Conservation (phyloP, 2,797 vertebrate genomes). For the Bovichtus diacanthus region DNA sequence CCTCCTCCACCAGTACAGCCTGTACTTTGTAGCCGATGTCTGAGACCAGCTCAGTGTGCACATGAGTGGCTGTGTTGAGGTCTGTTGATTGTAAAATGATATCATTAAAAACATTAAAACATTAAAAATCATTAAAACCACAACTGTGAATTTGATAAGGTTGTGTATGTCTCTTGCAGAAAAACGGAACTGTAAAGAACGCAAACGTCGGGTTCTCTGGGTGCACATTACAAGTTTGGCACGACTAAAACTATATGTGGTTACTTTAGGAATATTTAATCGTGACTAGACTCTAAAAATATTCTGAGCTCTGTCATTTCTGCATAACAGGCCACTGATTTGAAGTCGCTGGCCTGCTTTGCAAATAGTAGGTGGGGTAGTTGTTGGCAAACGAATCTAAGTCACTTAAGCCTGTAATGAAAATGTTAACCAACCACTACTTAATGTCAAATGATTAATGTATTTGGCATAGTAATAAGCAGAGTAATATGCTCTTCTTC, state of each 20-base stretch:
- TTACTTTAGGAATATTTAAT: slow-evolving; percentile 47
- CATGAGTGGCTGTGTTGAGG: slow-evolving; percentile 40
- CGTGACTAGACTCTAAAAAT: slow-evolving; percentile 49
- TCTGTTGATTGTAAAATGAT: slow-evolving; percentile 57
- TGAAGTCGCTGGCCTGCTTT: slow-evolving; percentile 35
- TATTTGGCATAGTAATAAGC: slow-evolving; percentile 29
- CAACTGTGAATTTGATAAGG: slow-evolving; percentile 1
- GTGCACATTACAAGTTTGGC: slow-evolving; percentile 23
- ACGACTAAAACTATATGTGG: slow-evolving; percentile 16
- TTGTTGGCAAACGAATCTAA: slow-evolving; percentile 46
- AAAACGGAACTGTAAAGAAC: slow-evolving; percentile 4
- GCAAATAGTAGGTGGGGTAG: slow-evolving; percentile 17
- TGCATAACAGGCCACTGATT: slow-evolving; percentile 48
- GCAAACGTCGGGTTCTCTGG: not conserved
- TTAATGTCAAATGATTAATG: slow-evolving; percentile 34
- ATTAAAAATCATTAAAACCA: slow-evolving; percentile 33
- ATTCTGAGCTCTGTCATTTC: slow-evolving; percentile 34
- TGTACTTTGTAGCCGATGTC: slow-evolving; percentile 75
- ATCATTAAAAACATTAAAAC: slow-evolving; percentile 35
- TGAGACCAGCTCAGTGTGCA: slow-evolving; percentile 68
- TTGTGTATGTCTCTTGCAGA: not conserved
- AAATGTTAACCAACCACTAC: slow-evolving; percentile 13
- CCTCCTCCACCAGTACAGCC: slow-evolving; percentile 82
- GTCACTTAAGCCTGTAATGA: slow-evolving; percentile 44
- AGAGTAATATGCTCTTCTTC: slow-evolving; percentile 6